Conservation (phyloP, 1,140 invertebrate genomes). For the Aphelinus atriplicis region DNA sequence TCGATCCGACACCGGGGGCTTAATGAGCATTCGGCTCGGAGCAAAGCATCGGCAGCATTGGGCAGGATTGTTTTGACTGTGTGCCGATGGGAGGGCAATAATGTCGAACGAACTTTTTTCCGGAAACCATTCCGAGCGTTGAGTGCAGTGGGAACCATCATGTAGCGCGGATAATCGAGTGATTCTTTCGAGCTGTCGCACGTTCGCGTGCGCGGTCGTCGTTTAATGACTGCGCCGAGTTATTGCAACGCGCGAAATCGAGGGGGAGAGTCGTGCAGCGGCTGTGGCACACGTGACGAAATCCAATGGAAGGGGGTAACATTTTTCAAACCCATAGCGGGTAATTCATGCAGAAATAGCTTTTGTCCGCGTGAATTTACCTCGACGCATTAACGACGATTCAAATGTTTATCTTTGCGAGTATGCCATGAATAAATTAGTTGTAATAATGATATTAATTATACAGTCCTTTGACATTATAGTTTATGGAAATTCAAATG, state of each 20-base stretch:
- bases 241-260: not conserved
- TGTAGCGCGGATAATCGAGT: no score
- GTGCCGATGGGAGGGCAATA: no score
- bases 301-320: not conserved
- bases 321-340: not conserved
- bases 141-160: no score
- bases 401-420: not conserved
- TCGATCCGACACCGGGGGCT: no score
- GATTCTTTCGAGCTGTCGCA: no score
- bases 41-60: no score
- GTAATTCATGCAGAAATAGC: not conserved
- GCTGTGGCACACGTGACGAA: not conserved
- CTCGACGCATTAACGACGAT: not conserved
- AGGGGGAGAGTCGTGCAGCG: not conserved
- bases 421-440: not conserved
- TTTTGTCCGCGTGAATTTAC: not conserved
- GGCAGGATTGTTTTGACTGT: no score
- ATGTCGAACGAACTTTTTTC: no score
- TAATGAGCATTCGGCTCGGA: no score
- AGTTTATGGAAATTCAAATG: no score
- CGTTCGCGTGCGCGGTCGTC: not conserved
- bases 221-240: constrained; percentile 22
- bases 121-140: no score
- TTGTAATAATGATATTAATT: not conserved
- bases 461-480: no score